Conservation (phyloP, 1,140 invertebrate genomes). For the Microplitis demolitor region DNA sequence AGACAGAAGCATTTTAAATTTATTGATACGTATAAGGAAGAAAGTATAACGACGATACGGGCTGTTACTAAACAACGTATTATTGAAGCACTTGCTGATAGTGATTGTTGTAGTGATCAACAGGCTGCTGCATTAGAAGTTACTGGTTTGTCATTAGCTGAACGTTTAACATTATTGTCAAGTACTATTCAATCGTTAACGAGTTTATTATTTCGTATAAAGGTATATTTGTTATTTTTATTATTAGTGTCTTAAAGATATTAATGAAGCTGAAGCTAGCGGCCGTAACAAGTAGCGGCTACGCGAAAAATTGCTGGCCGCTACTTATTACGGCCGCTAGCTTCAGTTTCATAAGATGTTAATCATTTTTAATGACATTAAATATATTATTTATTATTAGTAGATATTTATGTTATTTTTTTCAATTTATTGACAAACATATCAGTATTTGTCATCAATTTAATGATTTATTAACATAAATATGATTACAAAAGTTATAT, state of each 20-base stretch:
- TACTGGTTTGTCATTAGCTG: conserved; percentile 67
- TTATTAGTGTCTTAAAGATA: neutral
- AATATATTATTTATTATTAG: no score
- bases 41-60: conserved; percentile 87
- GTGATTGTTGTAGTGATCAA: conserved; percentile 64
- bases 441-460: no score
- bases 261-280: neutral
- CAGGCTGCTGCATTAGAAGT: conserved; percentile 58
- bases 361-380: no score
- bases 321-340: no score
- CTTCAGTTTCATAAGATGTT: no score
- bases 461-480: no score
- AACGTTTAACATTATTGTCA: conserved; percentile 81
- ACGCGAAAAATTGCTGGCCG: no score
- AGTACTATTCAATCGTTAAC: conserved; percentile 69
- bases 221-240: conserved; percentile 57
- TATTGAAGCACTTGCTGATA: conserved; percentile 76
- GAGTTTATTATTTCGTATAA: conserved; percentile 65
- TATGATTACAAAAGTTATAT: no score
- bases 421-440: no score
- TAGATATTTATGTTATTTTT: no score
- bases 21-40: conserved; percentile 86
- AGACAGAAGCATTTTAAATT: conserved; percentile 86
- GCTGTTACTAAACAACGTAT: conserved; percentile 87
- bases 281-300: no score